Evolutionary conservation across 2,113 vertebrate genomes (phyloP).

Genomic region (chimpanzee (Pan troglodytes)): NHGRI_mPanTro3-v2.1_pri NC_072417.2:57430001-57430500

Average conservation of each 20-base stretch:
- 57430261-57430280: background rate
- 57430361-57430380: background rate
- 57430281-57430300: background rate
- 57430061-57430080: conserved; percentile 52
- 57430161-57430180: background rate
- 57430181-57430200: background rate
- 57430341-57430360: background rate
- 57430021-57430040: conserved; percentile 49
- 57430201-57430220: background rate
- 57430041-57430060: conserved; percentile 3
- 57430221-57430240: conserved; percentile 12
- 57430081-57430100: conserved; percentile 41
- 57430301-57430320: background rate
- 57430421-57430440: background rate
- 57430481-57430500: background rate
- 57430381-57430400: background rate
- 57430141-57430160: background rate
- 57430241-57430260: background rate
- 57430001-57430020: conserved; percentile 54
- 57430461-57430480: background rate
- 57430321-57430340: background rate
- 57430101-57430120: background rate
- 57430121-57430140: background rate
- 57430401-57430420: background rate
- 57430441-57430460: background rate